These are phyloP conservation scores for Halichoerus grypus DNA, from an alignment of 2,113 vertebrate genomes.

Conservation along the genomic window DNA sequence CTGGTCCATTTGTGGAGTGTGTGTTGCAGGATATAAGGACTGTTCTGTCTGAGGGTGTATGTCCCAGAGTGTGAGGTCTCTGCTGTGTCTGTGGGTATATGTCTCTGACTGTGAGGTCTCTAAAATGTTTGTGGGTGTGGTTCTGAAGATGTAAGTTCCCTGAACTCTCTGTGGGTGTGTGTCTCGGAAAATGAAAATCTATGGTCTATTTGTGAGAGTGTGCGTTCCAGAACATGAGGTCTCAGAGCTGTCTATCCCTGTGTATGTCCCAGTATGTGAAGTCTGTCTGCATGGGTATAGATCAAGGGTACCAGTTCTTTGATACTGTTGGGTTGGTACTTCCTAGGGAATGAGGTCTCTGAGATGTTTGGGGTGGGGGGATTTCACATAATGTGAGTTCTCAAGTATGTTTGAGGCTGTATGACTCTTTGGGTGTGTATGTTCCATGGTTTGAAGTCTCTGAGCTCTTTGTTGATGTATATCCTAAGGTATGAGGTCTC, in stretches of 20 bases:
- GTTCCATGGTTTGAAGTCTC: not conserved
- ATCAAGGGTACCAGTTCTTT: not conserved
- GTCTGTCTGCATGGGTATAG: not conserved
- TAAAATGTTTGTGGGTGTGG: not conserved
- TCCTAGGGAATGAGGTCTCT: not conserved
- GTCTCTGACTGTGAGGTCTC: not conserved
- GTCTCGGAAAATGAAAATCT: not conserved
- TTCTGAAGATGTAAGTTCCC: not conserved
- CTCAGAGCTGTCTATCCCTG: not conserved
- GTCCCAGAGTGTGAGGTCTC: not conserved
- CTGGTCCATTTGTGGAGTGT: not conserved
- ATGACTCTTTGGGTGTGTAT: not conserved
- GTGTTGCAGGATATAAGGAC: not conserved
- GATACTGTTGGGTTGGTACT: not conserved
- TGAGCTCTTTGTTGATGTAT: conserved; percentile 14
- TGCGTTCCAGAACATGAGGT: not conserved
- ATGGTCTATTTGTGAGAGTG: not conserved
- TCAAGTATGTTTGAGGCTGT: conserved; percentile 18
- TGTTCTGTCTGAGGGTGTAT: not conserved
- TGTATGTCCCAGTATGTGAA: not conserved
- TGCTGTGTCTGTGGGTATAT: not conserved
- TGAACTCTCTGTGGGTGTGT: not conserved
- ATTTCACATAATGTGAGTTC: not conserved
- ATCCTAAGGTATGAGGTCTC: not conserved
- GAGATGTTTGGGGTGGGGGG: not conserved